phyloP scores from a whole-genome alignment of 1,140 invertebrate species.

The Drosophila nigromelanica region DNA sequence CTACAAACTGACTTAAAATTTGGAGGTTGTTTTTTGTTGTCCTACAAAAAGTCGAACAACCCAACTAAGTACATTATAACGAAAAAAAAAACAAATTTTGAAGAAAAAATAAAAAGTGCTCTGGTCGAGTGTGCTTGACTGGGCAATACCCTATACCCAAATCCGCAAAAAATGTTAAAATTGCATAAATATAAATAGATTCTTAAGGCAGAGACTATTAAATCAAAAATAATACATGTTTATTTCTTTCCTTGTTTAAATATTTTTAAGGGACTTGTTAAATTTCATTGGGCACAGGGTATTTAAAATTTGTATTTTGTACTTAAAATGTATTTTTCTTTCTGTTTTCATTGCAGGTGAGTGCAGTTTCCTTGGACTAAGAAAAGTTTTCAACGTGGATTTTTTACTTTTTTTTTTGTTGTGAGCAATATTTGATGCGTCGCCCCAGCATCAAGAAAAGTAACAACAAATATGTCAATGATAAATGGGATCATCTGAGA shows the following conservation, averaged over 20 bases:
- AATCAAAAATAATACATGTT: too few species aligned
- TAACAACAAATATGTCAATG: conserved; percentile 64
- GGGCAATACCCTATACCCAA: neutral
- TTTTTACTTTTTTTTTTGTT: conserved; percentile 20
- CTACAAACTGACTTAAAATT: neutral
- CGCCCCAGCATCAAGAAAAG: conserved; percentile 10
- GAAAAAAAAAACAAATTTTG: neutral
- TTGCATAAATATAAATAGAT: too few species aligned
- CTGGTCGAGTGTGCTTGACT: neutral
- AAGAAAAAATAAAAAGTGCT: too few species aligned
- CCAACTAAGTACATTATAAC: conserved; percentile 26
- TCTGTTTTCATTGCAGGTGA: conserved; percentile 65
- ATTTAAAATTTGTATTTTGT: conserved; percentile 13
- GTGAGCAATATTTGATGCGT: conserved; percentile 56
- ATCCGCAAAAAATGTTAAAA: neutral
- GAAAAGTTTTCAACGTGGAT: neutral
- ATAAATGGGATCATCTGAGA: conserved; percentile 66
- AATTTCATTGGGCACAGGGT: conserved; percentile 2
- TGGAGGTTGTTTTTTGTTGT: neutral
- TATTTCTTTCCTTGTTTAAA: too few species aligned
- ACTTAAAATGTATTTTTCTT: conserved; percentile 20
- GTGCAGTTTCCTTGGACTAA: conserved; percentile 38
- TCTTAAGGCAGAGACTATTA: too few species aligned
- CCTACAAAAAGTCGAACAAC: neutral
- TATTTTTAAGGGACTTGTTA: too few species aligned